Evolutionary conservation across 1,140 invertebrate species (phyloP).

Genomic region (Antheraea mylitta): DNA sequence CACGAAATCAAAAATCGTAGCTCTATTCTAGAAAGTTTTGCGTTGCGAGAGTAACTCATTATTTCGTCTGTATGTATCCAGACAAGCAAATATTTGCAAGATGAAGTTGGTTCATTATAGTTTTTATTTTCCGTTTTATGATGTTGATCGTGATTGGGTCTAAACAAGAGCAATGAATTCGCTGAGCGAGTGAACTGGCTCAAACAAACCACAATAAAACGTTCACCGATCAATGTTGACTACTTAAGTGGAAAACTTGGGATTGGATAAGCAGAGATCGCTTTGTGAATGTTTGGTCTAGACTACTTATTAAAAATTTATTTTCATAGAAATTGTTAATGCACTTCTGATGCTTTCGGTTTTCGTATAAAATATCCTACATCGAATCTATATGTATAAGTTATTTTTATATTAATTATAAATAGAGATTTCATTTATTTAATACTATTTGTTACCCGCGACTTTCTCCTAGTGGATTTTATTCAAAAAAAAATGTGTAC

Average conservation of each 20-base stretch:
- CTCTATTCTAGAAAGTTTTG: constrained; percentile 20
- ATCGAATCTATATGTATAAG: neutral
- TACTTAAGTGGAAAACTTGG: constrained; percentile 61
- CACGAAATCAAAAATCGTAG: neutral
- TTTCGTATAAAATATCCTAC: neutral
- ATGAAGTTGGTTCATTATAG: constrained; percentile 62
- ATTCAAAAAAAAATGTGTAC: no score
- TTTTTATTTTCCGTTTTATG: constrained; percentile 64
- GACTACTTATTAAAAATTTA: constrained; percentile 73
- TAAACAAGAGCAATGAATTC: constrained; percentile 57
- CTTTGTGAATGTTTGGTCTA: constrained; percentile 63
- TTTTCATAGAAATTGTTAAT: constrained; percentile 4
- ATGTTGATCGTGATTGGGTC: constrained; percentile 62
- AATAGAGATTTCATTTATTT: no score
- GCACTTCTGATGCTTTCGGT: neutral
- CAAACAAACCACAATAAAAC: constrained; percentile 57
- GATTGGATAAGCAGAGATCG: constrained; percentile 56
- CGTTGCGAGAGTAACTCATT: constrained; percentile 27
- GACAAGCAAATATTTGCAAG: constrained; percentile 61
- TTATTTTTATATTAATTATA: neutral
- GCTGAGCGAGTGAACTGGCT: constrained; percentile 34
- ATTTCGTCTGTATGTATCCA: constrained; percentile 35
- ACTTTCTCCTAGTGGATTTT: no score
- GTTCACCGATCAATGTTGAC: constrained; percentile 47
- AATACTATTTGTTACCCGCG: no score